A percentile compares a stretch with the other conserved stretches of the same genome.
These are phyloP conservation scores for Todiramphus chloris DNA, from an alignment of 2,113 vertebrate species.

Conservation along the genomic window DNA sequence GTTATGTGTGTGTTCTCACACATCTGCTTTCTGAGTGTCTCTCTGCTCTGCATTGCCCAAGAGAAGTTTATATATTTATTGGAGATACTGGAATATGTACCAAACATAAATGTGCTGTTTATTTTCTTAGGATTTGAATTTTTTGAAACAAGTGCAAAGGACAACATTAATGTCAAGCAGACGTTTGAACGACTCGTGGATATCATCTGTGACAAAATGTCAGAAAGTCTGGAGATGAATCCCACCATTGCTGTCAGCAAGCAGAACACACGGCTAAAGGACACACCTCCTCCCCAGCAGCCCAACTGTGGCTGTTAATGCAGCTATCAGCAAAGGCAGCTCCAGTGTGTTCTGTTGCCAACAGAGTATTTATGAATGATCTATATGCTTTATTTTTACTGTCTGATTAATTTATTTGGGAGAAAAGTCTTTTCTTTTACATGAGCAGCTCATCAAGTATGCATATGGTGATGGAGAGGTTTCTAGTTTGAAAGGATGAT, in stretches of 20 bases:
- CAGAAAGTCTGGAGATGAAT: constrained; percentile 90
- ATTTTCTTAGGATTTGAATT: constrained; percentile 92
- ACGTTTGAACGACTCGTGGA: constrained; percentile 95
- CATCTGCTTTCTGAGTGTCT: not conserved
- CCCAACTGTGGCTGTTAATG: constrained; percentile 92
- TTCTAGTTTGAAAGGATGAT: constrained; percentile 48
- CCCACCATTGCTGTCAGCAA: constrained; percentile 84
- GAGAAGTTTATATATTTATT: not conserved
- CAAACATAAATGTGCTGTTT: not conserved
- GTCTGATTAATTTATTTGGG: constrained; percentile 51
- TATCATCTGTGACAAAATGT: constrained; percentile 98
- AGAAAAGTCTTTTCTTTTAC: constrained; percentile 53
- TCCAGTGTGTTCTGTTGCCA: constrained; percentile 67
- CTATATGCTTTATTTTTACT: constrained; percentile 73
- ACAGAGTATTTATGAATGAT: constrained; percentile 74
- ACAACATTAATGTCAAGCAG: constrained; percentile 97
- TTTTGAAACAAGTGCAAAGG: constrained; percentile 97
- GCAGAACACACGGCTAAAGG: constrained; percentile 89
- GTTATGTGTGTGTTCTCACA: not conserved
- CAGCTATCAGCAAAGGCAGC: constrained; percentile 12
- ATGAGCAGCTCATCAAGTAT: constrained; percentile 16
- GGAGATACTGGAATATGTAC: not conserved
- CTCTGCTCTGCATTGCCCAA: not conserved
- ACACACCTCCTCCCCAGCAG: constrained; percentile 88
- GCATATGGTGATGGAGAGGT: not conserved